These are phyloP conservation scores for Archips crataeganus DNA, from an alignment of 2,888 invertebrate species.

Conservation along the genomic window DNA sequence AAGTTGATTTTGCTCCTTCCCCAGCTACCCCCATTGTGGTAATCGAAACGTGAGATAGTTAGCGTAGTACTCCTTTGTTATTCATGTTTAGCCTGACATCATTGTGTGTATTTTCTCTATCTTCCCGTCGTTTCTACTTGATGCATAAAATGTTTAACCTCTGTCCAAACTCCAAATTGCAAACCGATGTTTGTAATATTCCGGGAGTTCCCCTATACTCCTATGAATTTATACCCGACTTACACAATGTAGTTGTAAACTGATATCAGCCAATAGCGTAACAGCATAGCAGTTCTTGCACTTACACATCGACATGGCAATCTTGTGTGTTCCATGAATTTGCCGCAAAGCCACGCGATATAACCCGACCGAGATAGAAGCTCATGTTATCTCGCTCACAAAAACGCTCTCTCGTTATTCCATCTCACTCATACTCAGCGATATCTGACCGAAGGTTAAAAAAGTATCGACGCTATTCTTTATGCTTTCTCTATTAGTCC, in stretches of 20 bases:
- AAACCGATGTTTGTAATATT: background rate
- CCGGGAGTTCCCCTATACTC: slow-evolving; percentile 19
- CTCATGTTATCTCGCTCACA: background rate
- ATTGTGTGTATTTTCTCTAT: too few relatives aligned
- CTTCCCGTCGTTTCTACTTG: too few relatives aligned
- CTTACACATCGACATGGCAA: background rate
- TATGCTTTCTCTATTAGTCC: background rate
- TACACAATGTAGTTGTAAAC: background rate
- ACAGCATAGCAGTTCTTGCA: slow-evolving; percentile 6
- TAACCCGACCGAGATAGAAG: background rate
- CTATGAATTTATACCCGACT: slow-evolving; percentile 7
- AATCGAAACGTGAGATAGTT: too few relatives aligned
- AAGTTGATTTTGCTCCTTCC: background rate
- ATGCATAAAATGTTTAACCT: too few relatives aligned
- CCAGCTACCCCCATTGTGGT: too few relatives aligned
- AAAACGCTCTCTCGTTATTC: background rate
- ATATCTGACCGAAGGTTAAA: background rate
- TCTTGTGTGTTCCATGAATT: slow-evolving; percentile 13
- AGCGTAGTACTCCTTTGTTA: too few relatives aligned
- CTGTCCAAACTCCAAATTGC: too few relatives aligned
- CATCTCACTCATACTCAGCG: background rate
- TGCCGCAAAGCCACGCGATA: background rate
- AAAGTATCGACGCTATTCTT: background rate
- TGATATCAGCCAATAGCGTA: slow-evolving; percentile 15
- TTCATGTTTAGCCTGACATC: too few relatives aligned